A percentile compares a stretch with the other conserved stretches of the same genome.
Evolutionary conservation across 2,113 vertebrate species (phyloP).

Genomic region (Leptobrachium ailaonicum): DNA sequence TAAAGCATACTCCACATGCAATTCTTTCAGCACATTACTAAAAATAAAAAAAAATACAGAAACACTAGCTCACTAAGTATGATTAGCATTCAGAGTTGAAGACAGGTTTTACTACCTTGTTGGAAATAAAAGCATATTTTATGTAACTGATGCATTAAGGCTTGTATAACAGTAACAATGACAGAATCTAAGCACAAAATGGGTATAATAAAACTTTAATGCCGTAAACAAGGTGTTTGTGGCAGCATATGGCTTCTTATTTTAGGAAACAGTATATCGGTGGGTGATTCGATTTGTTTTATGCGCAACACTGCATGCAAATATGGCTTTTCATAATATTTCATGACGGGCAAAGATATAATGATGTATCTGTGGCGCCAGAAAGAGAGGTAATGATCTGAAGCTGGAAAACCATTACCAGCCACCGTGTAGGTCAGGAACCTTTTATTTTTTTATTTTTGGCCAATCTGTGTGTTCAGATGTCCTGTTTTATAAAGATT

Average conservation of each 20-base stretch:
- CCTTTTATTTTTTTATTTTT: too few species aligned
- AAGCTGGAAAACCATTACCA: too few species aligned
- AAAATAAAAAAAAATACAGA: neutral
- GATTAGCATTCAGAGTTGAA: constrained; percentile 21
- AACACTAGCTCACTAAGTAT: neutral
- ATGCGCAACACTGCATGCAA: constrained; percentile 7
- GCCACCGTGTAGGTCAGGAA: too few species aligned
- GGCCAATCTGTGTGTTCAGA: too few species aligned
- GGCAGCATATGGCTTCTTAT: constrained; percentile 30
- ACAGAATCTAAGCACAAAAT: constrained; percentile 8
- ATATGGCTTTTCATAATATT: constrained; percentile 15
- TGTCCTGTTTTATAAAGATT: too few species aligned
- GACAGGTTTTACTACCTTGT: constrained; percentile 16
- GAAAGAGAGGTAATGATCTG: neutral
- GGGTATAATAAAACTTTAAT: constrained; percentile 39
- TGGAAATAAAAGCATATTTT: constrained; percentile 32
- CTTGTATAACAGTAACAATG: constrained; percentile 18
- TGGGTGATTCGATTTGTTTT: constrained; percentile 16
- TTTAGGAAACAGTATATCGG: constrained; percentile 18
- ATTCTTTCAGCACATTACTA: too few species aligned
- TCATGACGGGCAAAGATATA: constrained; percentile 23
- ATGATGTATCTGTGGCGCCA: neutral
- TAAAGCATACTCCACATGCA: too few species aligned
- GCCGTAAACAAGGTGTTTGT: constrained; percentile 37
- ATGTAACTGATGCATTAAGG: constrained; percentile 19